phyloP scores from a whole-genome alignment of 2,888 invertebrate species.

The Cetonia aurata region DNA sequence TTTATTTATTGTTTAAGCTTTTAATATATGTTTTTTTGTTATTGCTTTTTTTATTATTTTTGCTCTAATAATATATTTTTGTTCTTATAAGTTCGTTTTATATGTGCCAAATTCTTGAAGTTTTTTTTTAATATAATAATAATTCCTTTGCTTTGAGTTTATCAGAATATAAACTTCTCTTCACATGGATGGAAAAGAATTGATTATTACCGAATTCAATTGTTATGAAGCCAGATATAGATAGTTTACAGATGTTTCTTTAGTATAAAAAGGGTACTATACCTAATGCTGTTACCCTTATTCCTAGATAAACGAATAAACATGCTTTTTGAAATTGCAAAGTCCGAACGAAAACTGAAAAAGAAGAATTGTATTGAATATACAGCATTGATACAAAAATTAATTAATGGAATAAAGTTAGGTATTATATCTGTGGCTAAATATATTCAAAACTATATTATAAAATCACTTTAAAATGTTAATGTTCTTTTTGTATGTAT shows the following conservation, averaged over 20 bases:
- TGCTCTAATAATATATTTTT: no score
- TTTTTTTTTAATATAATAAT: not conserved
- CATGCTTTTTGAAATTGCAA: not conserved
- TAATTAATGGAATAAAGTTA: no score
- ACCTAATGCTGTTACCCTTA: conserved; percentile 7
- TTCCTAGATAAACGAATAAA: not conserved
- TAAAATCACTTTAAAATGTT: no score
- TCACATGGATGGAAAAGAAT: conserved; percentile 12
- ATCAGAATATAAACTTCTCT: conserved; percentile 25
- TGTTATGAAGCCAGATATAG: not conserved
- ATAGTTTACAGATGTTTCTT: conserved; percentile 2
- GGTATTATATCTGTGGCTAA: no score
- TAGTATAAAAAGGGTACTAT: conserved; percentile 9
- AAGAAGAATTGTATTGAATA: no score
- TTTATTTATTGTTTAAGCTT: no score
- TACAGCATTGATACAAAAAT: no score
- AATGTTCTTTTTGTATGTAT: no score
- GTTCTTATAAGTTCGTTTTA: not conserved
- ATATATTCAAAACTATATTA: no score
- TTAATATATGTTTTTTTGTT: no score
- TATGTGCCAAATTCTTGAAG: conserved; percentile 21
- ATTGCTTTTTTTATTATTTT: no score
- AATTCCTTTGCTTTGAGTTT: not conserved
- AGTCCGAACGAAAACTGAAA: no score
- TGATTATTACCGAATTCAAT: conserved; percentile 8